These are phyloP conservation scores for Acanthosoma haemorrhoidale DNA, from an alignment of 2,888 invertebrate species.

Conservation along the genomic window DNA sequence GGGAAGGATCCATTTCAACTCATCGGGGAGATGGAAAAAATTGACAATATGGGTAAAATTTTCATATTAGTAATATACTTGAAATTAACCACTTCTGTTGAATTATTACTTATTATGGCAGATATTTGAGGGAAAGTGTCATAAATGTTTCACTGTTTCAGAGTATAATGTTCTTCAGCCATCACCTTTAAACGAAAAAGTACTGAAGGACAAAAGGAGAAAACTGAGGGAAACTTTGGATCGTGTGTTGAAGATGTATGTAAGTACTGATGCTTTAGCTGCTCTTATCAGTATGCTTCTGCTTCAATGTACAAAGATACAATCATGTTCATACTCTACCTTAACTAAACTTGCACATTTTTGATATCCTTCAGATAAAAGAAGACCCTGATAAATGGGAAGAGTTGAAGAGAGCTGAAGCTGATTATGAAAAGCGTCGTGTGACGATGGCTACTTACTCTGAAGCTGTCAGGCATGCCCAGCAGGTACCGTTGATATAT, in stretches of 20 bases:
- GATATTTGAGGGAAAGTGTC: neutral
- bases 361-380: slow-evolving; percentile 54
- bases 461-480: slow-evolving; percentile 92
- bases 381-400: slow-evolving; percentile 93
- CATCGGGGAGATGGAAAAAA: slow-evolving; percentile 91
- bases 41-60: slow-evolving; percentile 94
- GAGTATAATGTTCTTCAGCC: slow-evolving; percentile 93
- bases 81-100: no score
- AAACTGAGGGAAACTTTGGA: slow-evolving; percentile 93
- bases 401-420: slow-evolving; percentile 82
- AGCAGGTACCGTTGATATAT: slow-evolving; percentile 81
- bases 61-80: neutral
- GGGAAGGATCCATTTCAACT: slow-evolving; percentile 95
- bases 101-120: neutral
- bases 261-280: slow-evolving; percentile 16
- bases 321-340: neutral
- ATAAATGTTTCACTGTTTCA: slow-evolving; percentile 47
- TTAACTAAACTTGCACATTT: neutral
- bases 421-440: slow-evolving; percentile 86
- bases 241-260: slow-evolving; percentile 47
- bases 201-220: slow-evolving; percentile 90
- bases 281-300: no score
- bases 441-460: slow-evolving; percentile 84
- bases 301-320: no score
- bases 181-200: slow-evolving; percentile 92